Base-by-base conservation (phyloP, 2,797 vertebrate species). In the Chanos chanos region DNA sequence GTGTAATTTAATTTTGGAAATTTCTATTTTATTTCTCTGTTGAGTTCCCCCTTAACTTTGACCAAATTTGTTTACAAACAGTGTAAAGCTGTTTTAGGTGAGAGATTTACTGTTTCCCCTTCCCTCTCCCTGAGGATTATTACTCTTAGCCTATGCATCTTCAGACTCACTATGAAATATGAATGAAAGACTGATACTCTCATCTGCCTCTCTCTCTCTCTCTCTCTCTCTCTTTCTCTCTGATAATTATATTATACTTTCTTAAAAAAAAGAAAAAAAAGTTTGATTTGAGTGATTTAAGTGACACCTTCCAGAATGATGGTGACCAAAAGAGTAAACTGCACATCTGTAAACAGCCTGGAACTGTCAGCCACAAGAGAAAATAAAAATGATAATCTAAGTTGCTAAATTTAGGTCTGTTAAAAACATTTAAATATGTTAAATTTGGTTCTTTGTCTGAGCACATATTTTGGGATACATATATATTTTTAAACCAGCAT, bases 151-250 rank as follows among this genome's bases (percentile, higher is more conserved):
- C 1, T 10, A 84, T 82, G 77, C 80, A 79, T 86, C 78, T 82
- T 70, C 82, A 82, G 67, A 68, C 74, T 7, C 7, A 60, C 72
- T 68, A 87, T 88, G 78, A 86, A 87, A 85, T 80, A 85, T 86
- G 77, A 81, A 87, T 85, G 77, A 85, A 80, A 72, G 56, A 21
- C 75, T 63, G 76, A 81, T 77, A 80, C 81, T 61, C 81, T 83
- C 83, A 85, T 85, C 68, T 73, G 85, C 85, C 75, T 81, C 83
- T 85, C 82, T 85, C 79, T 80, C 51, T 77, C 79, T 76, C 78
- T 73, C 68, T 81, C 81, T 80, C 9, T 21, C 21, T 12, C 19
- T 7, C 9, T 21, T 18, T 2, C 12, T 39, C 39, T 3, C 49
- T 56, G 13, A 21, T 40, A 22, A n/a, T 50, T n/a, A 31, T 9